Evolutionary conservation across 2,888 invertebrate genomes (phyloP).

Genomic region (Poecilus cupreus): DNA sequence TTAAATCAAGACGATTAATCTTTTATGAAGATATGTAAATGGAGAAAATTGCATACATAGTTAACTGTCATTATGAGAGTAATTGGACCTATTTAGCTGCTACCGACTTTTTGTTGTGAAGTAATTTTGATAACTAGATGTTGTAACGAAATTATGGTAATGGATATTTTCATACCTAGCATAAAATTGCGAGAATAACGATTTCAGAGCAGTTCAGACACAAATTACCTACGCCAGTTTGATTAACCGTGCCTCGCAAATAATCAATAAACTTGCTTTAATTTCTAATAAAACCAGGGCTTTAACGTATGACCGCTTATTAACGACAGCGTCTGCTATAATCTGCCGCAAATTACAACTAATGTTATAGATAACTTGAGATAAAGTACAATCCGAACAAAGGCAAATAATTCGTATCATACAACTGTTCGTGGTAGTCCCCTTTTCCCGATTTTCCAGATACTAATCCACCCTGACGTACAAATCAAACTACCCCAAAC

Average conservation of each 20-base stretch:
- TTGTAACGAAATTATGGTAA: conserved; percentile 36
- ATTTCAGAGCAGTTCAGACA: conserved; percentile 18
- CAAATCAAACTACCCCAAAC: conserved; percentile 48
- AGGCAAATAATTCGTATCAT: conserved; percentile 1
- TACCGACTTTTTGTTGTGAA: conserved; percentile 20
- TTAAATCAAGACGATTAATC: conserved; percentile 42
- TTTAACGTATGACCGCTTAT: conserved; percentile 5
- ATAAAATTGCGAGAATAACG: conserved; percentile 40
- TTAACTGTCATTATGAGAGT: conserved; percentile 42
- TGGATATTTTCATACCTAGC: conserved; percentile 43
- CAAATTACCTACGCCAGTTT: conserved; percentile 29
- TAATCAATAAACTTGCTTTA: conserved; percentile 39
- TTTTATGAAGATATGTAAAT: conserved; percentile 49
- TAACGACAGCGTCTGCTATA: neutral
- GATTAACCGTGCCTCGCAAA: conserved; percentile 29
- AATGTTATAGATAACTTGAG: neutral
- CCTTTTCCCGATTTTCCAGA: conserved; percentile 40
- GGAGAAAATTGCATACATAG: conserved; percentile 34
- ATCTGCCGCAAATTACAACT: neutral
- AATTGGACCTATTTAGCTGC: conserved; percentile 38
- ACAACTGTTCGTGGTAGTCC: conserved; percentile 31
- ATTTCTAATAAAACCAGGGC: conserved; percentile 26
- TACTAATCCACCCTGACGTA: conserved; percentile 45
- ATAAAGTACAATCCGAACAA: neutral
- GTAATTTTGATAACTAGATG: conserved; percentile 18